A percentile compares a stretch with the other conserved stretches of the same genome.
Evolutionary conservation across 2,888 invertebrate species (phyloP).

Genomic region (Synergus umbraculus): DNA sequence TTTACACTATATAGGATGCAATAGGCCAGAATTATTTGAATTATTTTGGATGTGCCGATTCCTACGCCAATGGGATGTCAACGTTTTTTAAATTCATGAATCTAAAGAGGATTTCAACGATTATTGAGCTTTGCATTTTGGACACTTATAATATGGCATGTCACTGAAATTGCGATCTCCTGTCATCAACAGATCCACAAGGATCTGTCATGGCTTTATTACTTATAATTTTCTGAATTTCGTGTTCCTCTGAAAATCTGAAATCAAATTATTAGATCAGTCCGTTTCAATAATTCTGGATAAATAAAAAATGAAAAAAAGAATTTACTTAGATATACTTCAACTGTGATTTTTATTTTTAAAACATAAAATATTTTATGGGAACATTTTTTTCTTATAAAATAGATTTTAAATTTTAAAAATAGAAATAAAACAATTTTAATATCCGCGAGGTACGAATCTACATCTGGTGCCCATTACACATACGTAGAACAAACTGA

Average conservation of each 20-base stretch:
- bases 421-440: neutral
- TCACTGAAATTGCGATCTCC: neutral
- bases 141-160: neutral
- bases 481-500: neutral
- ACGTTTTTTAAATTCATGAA: neutral
- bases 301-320: too few species aligned
- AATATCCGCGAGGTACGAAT: conserved; percentile 6
- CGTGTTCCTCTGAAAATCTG: neutral
- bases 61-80: neutral
- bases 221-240: neutral
- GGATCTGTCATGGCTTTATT: neutral
- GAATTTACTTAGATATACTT: neutral
- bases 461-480: conserved; percentile 4
- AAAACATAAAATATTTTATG: neutral
- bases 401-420: neutral
- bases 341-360: neutral
- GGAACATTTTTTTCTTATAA: neutral
- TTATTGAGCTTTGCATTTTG: neutral
- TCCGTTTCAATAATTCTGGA: neutral
- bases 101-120: neutral
- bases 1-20: conserved; percentile 17
- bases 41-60: neutral
- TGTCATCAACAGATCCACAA: neutral
- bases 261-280: neutral
- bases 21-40: conserved; percentile 24